Evolutionary conservation across 2,888 invertebrate species (phyloP).

Genomic region (Plagodis pulveraria): DNA sequence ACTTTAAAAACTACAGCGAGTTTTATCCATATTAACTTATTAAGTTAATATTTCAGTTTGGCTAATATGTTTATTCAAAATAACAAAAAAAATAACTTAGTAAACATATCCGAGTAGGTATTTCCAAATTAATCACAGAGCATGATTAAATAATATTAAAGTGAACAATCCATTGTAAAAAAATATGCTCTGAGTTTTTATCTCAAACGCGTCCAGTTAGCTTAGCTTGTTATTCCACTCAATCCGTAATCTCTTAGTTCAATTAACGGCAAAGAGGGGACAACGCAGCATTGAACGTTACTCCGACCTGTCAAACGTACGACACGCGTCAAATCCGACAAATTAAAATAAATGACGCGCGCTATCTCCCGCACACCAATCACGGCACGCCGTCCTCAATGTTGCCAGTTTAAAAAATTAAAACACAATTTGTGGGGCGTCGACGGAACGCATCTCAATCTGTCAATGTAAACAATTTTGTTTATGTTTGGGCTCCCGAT

Average conservation of each 20-base stretch:
- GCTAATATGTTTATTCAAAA: no score
- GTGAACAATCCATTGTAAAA: no score
- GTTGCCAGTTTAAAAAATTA: constrained; percentile 82
- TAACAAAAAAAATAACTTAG: no score
- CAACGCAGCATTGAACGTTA: constrained; percentile 29
- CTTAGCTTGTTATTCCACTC: constrained; percentile 31
- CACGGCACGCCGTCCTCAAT: constrained; percentile 49
- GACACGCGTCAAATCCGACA: constrained; percentile 58
- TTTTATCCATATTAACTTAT: no score
- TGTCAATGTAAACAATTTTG: constrained; percentile 74
- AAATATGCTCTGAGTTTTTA: no score
- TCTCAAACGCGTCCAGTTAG: background rate
- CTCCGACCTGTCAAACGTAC: constrained; percentile 47
- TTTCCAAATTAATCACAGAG: no score
- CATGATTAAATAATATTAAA: no score
- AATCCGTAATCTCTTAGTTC: constrained; percentile 41
- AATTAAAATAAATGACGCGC: constrained; percentile 83
- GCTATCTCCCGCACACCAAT: constrained; percentile 64
- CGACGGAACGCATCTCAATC: constrained; percentile 62
- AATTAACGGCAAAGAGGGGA: constrained; percentile 42
- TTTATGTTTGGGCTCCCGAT: constrained; percentile 68
- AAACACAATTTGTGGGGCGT: constrained; percentile 73
- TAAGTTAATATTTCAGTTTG: no score
- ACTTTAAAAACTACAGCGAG: no score
- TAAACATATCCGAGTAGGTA: no score